Evolutionary conservation across 2,888 invertebrate genomes (phyloP), one percentile per base, ranked within the genome.

Genomic region (Drosophila borealis): DNA sequence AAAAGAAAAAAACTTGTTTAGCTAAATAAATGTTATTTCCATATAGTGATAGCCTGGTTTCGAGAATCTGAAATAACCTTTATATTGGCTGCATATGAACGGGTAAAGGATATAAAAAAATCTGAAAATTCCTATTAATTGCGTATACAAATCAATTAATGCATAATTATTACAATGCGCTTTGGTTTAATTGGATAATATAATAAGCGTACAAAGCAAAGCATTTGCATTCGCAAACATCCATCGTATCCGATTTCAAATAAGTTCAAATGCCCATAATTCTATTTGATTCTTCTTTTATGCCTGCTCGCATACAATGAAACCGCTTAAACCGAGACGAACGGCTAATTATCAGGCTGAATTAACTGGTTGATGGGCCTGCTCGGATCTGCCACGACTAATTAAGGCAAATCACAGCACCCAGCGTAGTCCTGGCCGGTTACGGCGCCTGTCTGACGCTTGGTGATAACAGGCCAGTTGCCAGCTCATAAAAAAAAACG

Each of bases 321-420:
- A 60, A 51, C 29, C 46, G 69, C 54, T 78, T 61, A 78, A 55
- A 8, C 53, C 34, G 36, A 46, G 25, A 50, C 69, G 37, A 48
- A 39, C 33, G 57, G 46, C 81, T 77, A 80, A 79, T 78, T 76
- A 73, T 73, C 70, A 45, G 57, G 17, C 39, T 37, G 55, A 70
- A 74, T 77, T 42, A 81, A 69, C 62, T 50, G 64, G 29, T 39
- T 56, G 55, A 61, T 54, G 34, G 66, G 54, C 68, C n/a, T 14
- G 57, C 49, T 54, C 42, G 57, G 66, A 64, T 70, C 62, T 65
- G 71, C 46, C 54, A 46, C 67, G 65, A 81, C 88, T 85, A 89
- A 85, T 85, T 89, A 85, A 74, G 76, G 85, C 81, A 76, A 84
- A 89, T 85, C 89, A 76, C 74, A 87, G 81, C 83, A 71, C 64